Evolutionary conservation across 1,140 invertebrate species (phyloP), one percentile per base, ranked within the genome.

Genomic region (Ladona fulva): DNA sequence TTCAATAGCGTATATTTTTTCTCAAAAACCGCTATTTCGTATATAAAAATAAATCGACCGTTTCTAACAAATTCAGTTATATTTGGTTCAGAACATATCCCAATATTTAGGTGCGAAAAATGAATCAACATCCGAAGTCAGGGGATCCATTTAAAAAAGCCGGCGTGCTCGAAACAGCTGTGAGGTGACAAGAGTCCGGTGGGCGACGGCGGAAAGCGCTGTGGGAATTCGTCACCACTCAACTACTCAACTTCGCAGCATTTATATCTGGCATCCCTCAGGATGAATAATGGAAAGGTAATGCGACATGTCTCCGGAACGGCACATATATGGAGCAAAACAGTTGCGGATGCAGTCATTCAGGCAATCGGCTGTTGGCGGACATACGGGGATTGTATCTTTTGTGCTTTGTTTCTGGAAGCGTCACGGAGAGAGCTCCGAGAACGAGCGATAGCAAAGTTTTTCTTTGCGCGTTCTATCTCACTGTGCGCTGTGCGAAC

Each of bases 251-350:
- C 52, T 22, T 22, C 52, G 52, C 1, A 19, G n/a, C 52, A 12
- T 66, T 66, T 66, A 66, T 66, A 19, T 66, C n/a, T 22, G 52
- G n/a, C 52, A 66, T 66, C n/a, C n/a, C n/a, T n/a, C 16, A 12
- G 52, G 52, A 66, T 66, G 52, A 66, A 66, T 66, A 66, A 66
- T 66, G 52, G 52, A 66, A 66, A 66, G 52, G 14, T 66, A 66
- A 66, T 19, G 52, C 52, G 52, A 12, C 52, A 66, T 19, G 52
- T 12, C 14, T 66, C 3, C 16, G 52, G n/a, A 19, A 19, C 19
- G 44, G 44, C 44, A 22, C 52, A 16, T 16, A 22, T 16, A 66
- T 66, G 52, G n/a, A 12, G n/a, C 52, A 66, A 66, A 66, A 66
- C 14, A 22, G 16, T 19, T 16, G 16, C 44, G 44, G 19, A 19